Evolutionary conservation across 2,888 invertebrate genomes (phyloP).

Genomic region (Subacronicta megacephala): DNA sequence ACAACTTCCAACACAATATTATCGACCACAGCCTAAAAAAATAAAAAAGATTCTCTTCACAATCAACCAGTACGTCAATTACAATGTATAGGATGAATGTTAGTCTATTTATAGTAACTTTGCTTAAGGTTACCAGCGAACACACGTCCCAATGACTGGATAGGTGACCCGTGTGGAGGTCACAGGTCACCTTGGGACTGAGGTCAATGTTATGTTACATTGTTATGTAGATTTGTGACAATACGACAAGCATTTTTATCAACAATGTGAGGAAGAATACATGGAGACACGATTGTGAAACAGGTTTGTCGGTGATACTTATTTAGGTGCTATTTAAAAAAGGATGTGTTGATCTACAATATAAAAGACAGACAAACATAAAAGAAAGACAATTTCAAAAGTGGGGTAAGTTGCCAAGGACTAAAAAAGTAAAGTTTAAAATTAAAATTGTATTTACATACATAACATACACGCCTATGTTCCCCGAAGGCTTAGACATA

Average conservation of each 20-base stretch:
- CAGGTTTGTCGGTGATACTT: conserved; percentile 5
- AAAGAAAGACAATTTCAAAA: background rate
- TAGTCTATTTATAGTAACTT: conserved; percentile 24
- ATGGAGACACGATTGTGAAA: conserved; percentile 9
- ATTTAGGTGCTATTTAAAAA: background rate
- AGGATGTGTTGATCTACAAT: background rate
- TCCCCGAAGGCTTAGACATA: no score
- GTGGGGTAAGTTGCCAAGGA: background rate
- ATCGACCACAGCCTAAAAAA: conserved; percentile 60
- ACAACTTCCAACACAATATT: conserved; percentile 65
- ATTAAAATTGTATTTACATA: no score
- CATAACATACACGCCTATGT: no score
- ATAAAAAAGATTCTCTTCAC: conserved; percentile 1
- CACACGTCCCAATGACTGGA: conserved; percentile 80
- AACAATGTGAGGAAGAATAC: conserved; percentile 42
- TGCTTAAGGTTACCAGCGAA: conserved; percentile 67
- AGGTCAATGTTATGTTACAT: conserved; percentile 84
- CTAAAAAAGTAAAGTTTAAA: no score
- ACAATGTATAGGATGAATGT: conserved; percentile 8
- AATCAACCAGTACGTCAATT: conserved; percentile 42
- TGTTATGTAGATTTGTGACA: conserved; percentile 80
- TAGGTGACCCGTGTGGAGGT: conserved; percentile 76
- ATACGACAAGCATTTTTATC: conserved; percentile 70
- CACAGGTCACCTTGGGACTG: conserved; percentile 70
- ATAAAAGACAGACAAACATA: no score